Percentiles rank a stretch among this genome's conserved stretches.
Evolutionary conservation across 2,888 invertebrate species (phyloP).

Genomic region (Cremastinae sp.): DNA sequence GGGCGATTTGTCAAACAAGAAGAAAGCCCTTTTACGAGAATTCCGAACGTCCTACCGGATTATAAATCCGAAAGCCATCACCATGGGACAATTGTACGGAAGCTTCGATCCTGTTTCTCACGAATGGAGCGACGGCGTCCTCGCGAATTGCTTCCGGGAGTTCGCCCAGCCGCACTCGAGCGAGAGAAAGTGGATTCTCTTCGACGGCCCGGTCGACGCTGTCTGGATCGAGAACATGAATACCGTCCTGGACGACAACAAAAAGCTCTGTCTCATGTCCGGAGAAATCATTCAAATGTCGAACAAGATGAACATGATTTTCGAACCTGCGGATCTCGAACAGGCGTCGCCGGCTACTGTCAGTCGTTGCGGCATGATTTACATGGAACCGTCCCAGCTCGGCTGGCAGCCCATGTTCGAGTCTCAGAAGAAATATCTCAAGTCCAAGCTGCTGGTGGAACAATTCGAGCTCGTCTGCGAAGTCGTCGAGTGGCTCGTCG

Average conservation of each 20-base stretch:
- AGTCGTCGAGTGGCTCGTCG: slow-evolving; percentile 89
- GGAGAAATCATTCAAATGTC: slow-evolving; percentile 94
- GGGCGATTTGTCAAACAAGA: slow-evolving; percentile 87
- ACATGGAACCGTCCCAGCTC: slow-evolving; percentile 91
- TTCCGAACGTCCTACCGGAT: slow-evolving; percentile 92
- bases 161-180: slow-evolving; percentile 86
- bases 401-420: slow-evolving; percentile 91
- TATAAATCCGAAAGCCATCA: slow-evolving; percentile 96
- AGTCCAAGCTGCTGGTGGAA: slow-evolving; percentile 82
- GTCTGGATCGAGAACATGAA: slow-evolving; percentile 96
- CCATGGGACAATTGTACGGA: slow-evolving; percentile 95
- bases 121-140: slow-evolving; percentile 95
- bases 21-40: slow-evolving; percentile 88
- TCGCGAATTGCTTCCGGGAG: slow-evolving; percentile 90
- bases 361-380: slow-evolving; percentile 94
- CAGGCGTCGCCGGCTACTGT: slow-evolving; percentile 94
- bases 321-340: slow-evolving; percentile 92
- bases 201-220: slow-evolving; percentile 95
- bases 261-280: slow-evolving; percentile 92
- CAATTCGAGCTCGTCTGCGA: slow-evolving; percentile 84
- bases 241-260: slow-evolving; percentile 93
- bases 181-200: slow-evolving; percentile 94
- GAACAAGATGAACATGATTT: slow-evolving; percentile 91
- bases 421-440: slow-evolving; percentile 84
- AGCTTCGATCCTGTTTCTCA: slow-evolving; percentile 95